Percentiles rank a stretch among this genome's conserved stretches.
Evolutionary conservation across 2,113 vertebrate genomes (phyloP).

Genomic region (Cephalopholis sonnerati): DNA sequence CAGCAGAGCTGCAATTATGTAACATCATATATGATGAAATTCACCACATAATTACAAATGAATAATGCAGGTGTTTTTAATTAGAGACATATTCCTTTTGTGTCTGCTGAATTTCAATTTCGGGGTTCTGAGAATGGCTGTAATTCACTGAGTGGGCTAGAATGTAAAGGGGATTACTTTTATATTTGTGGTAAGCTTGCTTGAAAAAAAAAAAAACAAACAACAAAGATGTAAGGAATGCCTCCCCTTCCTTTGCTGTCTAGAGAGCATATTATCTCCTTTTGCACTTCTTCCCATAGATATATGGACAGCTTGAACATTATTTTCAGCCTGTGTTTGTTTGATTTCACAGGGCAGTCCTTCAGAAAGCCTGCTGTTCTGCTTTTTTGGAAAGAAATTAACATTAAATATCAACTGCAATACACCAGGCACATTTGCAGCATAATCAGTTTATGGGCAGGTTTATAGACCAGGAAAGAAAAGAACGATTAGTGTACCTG

Average conservation of each 20-base stretch:
- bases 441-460: neutral
- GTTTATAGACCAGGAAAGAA: constrained; percentile 22
- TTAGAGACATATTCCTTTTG: constrained; percentile 6
- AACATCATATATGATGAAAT: constrained; percentile 23
- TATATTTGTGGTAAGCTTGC: constrained; percentile 22
- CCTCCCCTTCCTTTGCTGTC: neutral
- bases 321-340: constrained; percentile 21
- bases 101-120: constrained; percentile 37
- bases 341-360: constrained; percentile 16
- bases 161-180: constrained; percentile 47
- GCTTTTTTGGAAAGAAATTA: neutral
- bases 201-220: neutral
- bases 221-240: neutral
- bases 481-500: constrained; percentile 5
- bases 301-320: constrained; percentile 21
- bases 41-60: constrained; percentile 25
- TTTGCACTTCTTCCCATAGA: neutral
- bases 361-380: constrained; percentile 5
- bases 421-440: neutral
- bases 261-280: constrained; percentile 1
- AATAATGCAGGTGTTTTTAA: constrained; percentile 29
- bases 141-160: constrained; percentile 28
- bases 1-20: constrained; percentile 5
- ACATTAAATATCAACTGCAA: neutral
- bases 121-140: constrained; percentile 7